Evolutionary conservation across 2,113 vertebrate genomes (phyloP).

Genomic region (Physeter macrocephalus): DNA sequence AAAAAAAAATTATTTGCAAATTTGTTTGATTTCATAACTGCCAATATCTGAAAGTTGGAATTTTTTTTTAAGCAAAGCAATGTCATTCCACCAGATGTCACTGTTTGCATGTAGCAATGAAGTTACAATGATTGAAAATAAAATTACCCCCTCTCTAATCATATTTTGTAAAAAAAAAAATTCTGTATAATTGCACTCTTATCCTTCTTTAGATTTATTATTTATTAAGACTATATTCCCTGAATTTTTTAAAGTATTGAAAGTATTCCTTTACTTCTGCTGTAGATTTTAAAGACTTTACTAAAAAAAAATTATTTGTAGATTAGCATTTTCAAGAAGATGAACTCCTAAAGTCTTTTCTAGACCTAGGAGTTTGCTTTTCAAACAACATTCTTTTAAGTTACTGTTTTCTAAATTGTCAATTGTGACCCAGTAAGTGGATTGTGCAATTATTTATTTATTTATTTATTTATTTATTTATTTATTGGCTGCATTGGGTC

Average conservation of each 20-base stretch:
- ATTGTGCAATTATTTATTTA: not conserved
- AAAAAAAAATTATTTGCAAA: constrained; percentile 1
- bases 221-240: not conserved
- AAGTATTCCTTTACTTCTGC: not conserved
- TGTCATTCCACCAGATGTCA: constrained; percentile 82
- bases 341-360: not conserved
- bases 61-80: constrained; percentile 42
- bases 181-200: not conserved
- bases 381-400: not conserved
- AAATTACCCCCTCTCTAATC: not conserved
- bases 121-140: constrained; percentile 10
- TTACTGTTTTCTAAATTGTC: not conserved
- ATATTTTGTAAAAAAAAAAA: constrained; percentile 15
- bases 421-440: not conserved
- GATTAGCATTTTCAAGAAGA: not conserved
- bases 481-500: no score
- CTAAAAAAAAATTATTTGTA: not conserved
- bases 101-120: constrained; percentile 71
- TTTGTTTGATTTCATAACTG: not conserved
- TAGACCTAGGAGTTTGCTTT: not conserved
- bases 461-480: not conserved
- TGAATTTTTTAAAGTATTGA: not conserved
- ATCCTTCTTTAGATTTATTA: not conserved
- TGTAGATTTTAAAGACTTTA: constrained; percentile 1
- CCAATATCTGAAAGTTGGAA: not conserved